Evolutionary conservation across 2,888 invertebrate species (phyloP).

Genomic region (Melanophora roralis): DNA sequence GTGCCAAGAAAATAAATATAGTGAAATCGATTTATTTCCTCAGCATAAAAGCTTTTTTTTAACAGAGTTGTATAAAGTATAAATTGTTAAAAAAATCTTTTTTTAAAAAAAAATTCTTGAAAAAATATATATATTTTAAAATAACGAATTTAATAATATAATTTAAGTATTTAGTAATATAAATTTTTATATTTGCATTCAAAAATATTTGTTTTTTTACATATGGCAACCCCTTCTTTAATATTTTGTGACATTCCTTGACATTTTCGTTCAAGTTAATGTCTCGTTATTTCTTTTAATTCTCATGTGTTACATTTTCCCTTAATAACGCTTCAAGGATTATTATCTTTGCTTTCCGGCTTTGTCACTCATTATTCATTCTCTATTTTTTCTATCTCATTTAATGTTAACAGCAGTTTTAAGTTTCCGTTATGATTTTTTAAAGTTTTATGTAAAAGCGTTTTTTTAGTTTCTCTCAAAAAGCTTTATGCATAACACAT

Average conservation of each 20-base stretch:
- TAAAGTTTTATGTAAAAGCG: background rate
- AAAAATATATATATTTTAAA: background rate
- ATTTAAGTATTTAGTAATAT: no score
- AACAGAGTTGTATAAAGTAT: constrained; percentile 43
- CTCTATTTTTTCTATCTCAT: background rate
- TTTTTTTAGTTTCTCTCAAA: background rate
- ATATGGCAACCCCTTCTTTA: constrained; percentile 44
- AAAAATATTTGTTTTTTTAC: background rate
- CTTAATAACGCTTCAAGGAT: background rate
- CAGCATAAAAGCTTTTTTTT: constrained; percentile 8
- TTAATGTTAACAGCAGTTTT: background rate
- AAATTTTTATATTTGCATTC: background rate
- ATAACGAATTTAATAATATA: no score
- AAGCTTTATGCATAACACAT: background rate
- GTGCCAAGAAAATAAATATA: constrained; percentile 24
- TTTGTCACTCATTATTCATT: background rate
- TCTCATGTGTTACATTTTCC: constrained; percentile 25
- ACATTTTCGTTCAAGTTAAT: constrained; percentile 41
- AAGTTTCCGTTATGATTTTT: background rate
- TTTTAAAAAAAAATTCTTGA: background rate
- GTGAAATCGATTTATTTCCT: constrained; percentile 64
- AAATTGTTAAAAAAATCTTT: background rate
- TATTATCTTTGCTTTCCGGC: background rate
- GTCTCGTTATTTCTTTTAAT: background rate
- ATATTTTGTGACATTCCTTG: constrained; percentile 51